These are phyloP conservation scores for Helicolenus hilgendorfi DNA, from an alignment of 2,797 vertebrate genomes.

Conservation along the genomic window DNA sequence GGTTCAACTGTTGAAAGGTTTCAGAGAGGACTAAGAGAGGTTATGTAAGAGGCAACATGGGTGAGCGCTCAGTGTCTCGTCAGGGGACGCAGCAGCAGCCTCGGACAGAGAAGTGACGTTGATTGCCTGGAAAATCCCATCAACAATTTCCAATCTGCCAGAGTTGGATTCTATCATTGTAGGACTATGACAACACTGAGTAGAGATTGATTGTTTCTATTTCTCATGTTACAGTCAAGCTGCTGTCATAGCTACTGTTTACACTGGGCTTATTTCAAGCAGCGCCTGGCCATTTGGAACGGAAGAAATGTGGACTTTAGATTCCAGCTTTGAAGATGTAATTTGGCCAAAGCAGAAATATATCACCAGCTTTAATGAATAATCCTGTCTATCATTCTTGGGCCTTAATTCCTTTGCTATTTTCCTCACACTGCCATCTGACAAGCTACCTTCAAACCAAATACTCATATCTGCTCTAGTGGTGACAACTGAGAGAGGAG, in stretches of 20 bases:
- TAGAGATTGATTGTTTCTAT: slow-evolving; percentile 10
- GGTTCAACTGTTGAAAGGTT: neutral
- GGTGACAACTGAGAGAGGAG: neutral
- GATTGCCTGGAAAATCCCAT: slow-evolving; percentile 50
- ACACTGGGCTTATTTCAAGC: slow-evolving; percentile 1
- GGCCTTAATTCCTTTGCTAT: neutral
- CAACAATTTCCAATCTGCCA: slow-evolving; percentile 27
- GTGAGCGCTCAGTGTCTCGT: neutral
- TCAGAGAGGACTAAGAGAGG: neutral
- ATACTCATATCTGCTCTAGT: neutral
- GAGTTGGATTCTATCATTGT: slow-evolving; percentile 17
- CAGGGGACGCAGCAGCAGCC: neutral
- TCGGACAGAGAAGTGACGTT: neutral
- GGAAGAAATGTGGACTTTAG: neutral
- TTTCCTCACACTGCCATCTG: neutral
- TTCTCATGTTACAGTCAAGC: neutral
- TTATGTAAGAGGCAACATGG: slow-evolving; percentile 1
- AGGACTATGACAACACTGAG: slow-evolving; percentile 3
- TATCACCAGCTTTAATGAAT: slow-evolving; percentile 5
- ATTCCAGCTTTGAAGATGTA: neutral
- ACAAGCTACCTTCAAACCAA: neutral
- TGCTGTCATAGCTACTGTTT: neutral
- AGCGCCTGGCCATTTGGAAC: neutral
- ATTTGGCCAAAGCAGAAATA: neutral
- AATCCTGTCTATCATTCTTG: neutral